Conservation (phyloP, 2,113 vertebrate genomes). For the Microcebus murinus region DNA sequence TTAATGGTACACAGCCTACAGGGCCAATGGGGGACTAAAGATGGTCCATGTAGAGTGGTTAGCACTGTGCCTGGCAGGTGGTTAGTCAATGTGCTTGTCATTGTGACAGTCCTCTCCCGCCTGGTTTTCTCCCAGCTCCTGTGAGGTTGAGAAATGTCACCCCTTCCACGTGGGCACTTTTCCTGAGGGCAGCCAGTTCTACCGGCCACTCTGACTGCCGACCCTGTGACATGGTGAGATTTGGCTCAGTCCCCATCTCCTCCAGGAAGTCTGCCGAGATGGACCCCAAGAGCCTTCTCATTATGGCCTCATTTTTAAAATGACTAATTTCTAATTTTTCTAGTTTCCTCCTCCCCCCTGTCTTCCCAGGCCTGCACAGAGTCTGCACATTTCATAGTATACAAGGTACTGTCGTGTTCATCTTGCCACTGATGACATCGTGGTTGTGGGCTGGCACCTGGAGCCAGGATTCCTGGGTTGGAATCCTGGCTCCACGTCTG, state of each 20-base stretch:
- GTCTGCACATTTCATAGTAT: background rate
- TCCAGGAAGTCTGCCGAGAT: background rate
- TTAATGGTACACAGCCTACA: background rate
- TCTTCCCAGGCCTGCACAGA: background rate
- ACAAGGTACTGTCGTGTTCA: no score
- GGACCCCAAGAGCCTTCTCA: background rate
- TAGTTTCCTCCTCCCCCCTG: background rate
- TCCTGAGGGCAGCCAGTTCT: background rate
- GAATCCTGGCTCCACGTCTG: background rate
- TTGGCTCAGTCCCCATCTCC: background rate
- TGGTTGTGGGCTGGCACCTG: background rate
- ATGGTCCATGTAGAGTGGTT: no score
- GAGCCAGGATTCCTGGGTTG: background rate
- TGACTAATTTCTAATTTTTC: background rate
- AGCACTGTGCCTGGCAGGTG: background rate
- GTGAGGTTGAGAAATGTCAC: background rate
- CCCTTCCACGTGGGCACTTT: background rate
- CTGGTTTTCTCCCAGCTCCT: background rate
- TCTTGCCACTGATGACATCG: rapidly evolving
- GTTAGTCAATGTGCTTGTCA: background rate
- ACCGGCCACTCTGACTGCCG: background rate
- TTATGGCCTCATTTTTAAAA: background rate
- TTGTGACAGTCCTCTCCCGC: background rate
- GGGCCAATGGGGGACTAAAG: background rate
- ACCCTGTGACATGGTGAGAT: background rate